These are phyloP conservation scores for Ginglymostoma cirratum DNA, from an alignment of 2,113 vertebrate genomes.

Conservation along the genomic window DNA sequence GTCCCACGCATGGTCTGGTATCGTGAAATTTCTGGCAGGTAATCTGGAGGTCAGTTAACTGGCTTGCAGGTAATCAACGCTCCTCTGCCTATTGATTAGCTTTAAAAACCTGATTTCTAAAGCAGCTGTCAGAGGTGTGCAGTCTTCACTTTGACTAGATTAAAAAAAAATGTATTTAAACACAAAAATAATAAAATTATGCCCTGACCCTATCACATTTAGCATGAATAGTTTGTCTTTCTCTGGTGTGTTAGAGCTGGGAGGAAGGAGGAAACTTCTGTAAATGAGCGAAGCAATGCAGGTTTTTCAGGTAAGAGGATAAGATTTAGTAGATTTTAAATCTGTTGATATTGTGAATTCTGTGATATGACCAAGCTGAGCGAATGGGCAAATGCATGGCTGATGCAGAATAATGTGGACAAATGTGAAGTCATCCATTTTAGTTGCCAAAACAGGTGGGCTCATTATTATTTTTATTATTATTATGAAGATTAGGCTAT, in stretches of 20 bases:
- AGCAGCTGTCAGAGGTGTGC: background rate
- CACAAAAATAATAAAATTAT: background rate
- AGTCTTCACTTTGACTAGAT: background rate
- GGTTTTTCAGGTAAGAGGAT: background rate
- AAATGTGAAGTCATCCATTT: no score
- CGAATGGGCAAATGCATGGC: no score
- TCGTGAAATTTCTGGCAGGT: background rate
- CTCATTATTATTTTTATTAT: no score
- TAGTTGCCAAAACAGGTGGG: no score
- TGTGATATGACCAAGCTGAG: no score
- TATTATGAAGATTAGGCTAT: no score
- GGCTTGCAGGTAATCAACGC: background rate
- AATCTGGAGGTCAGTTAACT: background rate
- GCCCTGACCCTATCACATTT: background rate
- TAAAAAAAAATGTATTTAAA: background rate
- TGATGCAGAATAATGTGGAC: no score
- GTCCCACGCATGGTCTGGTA: background rate
- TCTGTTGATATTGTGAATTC: background rate
- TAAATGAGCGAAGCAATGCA: background rate
- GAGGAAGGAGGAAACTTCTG: background rate
- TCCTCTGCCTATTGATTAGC: background rate
- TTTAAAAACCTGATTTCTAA: background rate
- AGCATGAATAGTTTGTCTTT: background rate
- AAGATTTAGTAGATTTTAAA: background rate
- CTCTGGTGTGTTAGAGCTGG: background rate